These are phyloP conservation scores for Leptatherina wallacei DNA, from an alignment of 2,797 vertebrate genomes.

Conservation along the genomic window DNA sequence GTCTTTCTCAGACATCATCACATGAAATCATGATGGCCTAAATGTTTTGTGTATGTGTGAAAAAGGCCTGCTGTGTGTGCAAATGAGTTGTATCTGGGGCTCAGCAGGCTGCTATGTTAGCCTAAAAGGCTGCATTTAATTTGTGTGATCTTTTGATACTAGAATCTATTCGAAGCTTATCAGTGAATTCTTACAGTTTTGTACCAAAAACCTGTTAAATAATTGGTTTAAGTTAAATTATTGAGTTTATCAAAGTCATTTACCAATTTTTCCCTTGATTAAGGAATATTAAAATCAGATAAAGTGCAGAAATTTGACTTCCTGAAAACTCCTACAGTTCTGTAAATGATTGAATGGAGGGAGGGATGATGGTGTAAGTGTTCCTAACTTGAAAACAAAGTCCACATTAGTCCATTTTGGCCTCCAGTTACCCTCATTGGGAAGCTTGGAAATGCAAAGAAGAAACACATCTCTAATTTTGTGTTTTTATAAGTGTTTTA, in stretches of 20 bases:
- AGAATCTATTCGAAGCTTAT: background rate
- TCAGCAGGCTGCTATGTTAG: background rate
- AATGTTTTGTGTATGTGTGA: slow-evolving; percentile 12
- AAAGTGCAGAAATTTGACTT: background rate
- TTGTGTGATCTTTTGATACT: background rate
- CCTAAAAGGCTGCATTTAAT: background rate
- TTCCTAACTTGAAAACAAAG: background rate
- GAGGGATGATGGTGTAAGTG: background rate
- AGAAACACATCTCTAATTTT: too few relatives aligned
- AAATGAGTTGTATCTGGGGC: background rate
- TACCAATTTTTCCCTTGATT: background rate
- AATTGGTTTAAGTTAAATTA: background rate
- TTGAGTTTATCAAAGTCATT: background rate
- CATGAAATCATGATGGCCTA: slow-evolving; percentile 42
- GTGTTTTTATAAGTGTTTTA: background rate
- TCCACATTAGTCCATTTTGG: too few relatives aligned
- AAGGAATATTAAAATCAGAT: background rate
- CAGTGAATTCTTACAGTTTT: background rate
- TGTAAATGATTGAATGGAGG: background rate
- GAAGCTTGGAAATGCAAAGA: background rate
- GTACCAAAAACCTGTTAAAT: background rate
- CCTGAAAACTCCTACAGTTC: too few relatives aligned
- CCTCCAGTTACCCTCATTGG: background rate
- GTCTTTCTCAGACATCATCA: slow-evolving; percentile 57
- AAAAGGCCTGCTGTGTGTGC: background rate